Evolutionary conservation across 2,888 invertebrate genomes (phyloP), one percentile per base, ranked within the genome.

Genomic region (Odontocerum albicorne): DNA sequence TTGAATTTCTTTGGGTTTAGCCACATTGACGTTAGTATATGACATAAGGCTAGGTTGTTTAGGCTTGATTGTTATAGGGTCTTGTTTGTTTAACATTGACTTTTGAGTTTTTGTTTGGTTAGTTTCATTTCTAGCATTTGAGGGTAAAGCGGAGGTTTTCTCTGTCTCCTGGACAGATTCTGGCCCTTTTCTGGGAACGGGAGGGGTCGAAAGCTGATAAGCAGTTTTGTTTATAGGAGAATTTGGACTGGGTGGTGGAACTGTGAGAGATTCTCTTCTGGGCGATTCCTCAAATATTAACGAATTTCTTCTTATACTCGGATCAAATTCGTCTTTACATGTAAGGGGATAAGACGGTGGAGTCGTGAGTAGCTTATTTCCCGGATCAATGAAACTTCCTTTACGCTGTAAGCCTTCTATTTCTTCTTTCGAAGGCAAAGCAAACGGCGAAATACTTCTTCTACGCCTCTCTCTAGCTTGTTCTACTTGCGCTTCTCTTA

Each of bases 401-500:
- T 75, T 79, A 15, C 77, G 70, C 65, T 73, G 68, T 32, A 79
- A 65, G 50, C 62, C 64, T 49, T 52, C 62, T 12, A 66, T 43
- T 63, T 74, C 76, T 47, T 75, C 75, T 65, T 72, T 74, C 13
- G 73, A 75, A 43, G 70, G 74, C 59, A 78, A 33, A 12, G 78
- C 78, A 65, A 78, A 79, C 4, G 78, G 78, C 38, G 78, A 79
- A 65, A 79, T 75, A 69, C 78, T 78, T 62, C 78, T 69, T 12
- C 78, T 70, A 60, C 78, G 69, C 62, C 77, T 70, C 64, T 77
- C 77, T 63, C 67, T 70, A 16, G 73, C 76, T 46, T 72, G 77
- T 55, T 69, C 65, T 10, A 69, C 72, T 63, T 78, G 70, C 32
- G 73, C 72, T 67, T 74, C 77, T n/a, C 75, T 65, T 46, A 79